Conservation (phyloP, 2,113 vertebrate genomes). For the Notarius lentiginosus region DNA sequence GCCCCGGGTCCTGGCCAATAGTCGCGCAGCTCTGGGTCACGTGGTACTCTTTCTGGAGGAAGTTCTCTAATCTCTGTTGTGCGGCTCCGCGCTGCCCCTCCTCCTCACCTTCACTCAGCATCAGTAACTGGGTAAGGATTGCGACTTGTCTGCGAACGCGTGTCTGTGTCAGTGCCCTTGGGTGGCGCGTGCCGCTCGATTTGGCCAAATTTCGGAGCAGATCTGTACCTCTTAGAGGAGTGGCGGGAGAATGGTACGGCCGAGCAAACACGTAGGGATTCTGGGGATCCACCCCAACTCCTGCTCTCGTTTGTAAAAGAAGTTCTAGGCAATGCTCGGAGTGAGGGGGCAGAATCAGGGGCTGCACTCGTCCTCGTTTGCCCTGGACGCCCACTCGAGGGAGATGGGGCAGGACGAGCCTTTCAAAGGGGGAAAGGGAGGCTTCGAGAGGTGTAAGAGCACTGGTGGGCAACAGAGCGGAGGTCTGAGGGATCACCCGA, state of each 20-base stretch:
- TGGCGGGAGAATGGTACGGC: constrained; percentile 76
- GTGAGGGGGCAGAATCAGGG: constrained; percentile 73
- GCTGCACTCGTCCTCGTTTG: constrained; percentile 73
- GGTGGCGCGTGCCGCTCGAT: constrained; percentile 72
- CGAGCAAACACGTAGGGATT: constrained; percentile 76
- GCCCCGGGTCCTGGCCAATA: constrained; percentile 69
- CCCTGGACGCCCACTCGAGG: constrained; percentile 72
- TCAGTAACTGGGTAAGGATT: constrained; percentile 74
- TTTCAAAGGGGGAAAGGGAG: constrained; percentile 74
- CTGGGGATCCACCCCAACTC: constrained; percentile 74
- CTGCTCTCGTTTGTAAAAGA: constrained; percentile 72
- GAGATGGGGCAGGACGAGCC: constrained; percentile 70
- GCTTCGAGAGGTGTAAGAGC: constrained; percentile 64
- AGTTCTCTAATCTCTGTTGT: constrained; percentile 70
- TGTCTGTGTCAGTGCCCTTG: constrained; percentile 66
- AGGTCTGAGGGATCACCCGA: constrained; percentile 58
- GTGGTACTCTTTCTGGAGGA: constrained; percentile 74
- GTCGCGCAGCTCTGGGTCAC: constrained; percentile 74
- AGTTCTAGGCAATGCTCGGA: constrained; percentile 75
- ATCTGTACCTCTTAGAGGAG: constrained; percentile 74
- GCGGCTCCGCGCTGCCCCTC: constrained; percentile 59
- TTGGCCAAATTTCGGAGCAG: constrained; percentile 74
- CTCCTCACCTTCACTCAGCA: constrained; percentile 69
- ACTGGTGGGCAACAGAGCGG: constrained; percentile 39
- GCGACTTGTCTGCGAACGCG: constrained; percentile 74